phyloP scores from a whole-genome alignment of 2,113 vertebrate species.

The Cheilinus undulatus region DNA sequence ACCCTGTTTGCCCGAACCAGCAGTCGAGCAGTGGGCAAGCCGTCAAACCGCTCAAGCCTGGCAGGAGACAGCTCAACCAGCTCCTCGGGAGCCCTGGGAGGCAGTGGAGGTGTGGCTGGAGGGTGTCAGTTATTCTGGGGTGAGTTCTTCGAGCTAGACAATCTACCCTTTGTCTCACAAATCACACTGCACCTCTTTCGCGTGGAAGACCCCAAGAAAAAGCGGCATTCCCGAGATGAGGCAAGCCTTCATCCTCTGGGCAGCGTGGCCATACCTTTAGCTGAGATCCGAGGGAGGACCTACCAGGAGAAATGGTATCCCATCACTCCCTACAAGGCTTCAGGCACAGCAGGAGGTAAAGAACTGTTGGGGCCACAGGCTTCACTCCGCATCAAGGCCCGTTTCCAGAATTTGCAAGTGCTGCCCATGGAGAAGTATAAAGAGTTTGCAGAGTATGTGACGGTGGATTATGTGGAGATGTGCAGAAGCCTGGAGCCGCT shows the following conservation, averaged over 20 bases:
- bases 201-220: conserved; percentile 85
- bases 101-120: conserved; percentile 55
- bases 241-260: conserved; percentile 77
- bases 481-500: conserved; percentile 87
- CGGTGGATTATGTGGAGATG: conserved; percentile 88
- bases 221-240: conserved; percentile 82
- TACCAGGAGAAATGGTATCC: conserved; percentile 89
- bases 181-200: conserved; percentile 87
- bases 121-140: conserved; percentile 86
- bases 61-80: conserved; percentile 64
- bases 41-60: conserved; percentile 76
- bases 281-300: conserved; percentile 79
- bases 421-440: conserved; percentile 94
- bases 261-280: conserved; percentile 82
- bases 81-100: conserved; percentile 49
- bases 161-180: conserved; percentile 86
- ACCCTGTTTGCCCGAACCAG: conserved; percentile 89
- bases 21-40: conserved; percentile 77
- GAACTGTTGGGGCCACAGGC: conserved; percentile 78
- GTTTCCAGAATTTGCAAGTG: conserved; percentile 89
- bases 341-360: conserved; percentile 70
- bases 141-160: conserved; percentile 91
- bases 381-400: conserved; percentile 86
- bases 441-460: conserved; percentile 94
- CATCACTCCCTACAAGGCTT: conserved; percentile 76